phyloP scores from a whole-genome alignment of 1,140 invertebrate genomes.

The Matsumurasca onukii region DNA sequence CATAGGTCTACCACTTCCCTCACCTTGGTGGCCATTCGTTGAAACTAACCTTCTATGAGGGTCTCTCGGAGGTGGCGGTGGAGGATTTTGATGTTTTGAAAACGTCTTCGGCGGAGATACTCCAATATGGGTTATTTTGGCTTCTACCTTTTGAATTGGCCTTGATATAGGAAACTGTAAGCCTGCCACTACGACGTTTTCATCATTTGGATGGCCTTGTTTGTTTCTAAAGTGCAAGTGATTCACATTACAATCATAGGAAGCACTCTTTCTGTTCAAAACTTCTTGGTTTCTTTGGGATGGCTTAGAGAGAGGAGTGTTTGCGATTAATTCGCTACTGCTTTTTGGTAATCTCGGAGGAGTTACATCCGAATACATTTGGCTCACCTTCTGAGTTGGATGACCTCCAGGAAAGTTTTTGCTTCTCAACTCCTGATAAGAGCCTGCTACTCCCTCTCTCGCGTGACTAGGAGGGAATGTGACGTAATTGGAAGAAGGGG shows the following conservation, averaged over 20 bases:
- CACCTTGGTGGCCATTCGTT: constrained; percentile 47
- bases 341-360: constrained; percentile 28
- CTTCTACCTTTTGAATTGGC: not conserved
- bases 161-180: constrained; percentile 27
- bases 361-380: constrained; percentile 21
- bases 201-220: constrained; percentile 17
- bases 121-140: constrained; percentile 8
- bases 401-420: not conserved
- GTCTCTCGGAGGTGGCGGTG: constrained; percentile 69
- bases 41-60: constrained; percentile 56
- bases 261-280: constrained; percentile 37
- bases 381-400: not conserved
- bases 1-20: constrained; percentile 47
- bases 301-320: not conserved
- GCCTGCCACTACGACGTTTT: constrained; percentile 14
- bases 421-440: constrained; percentile 25
- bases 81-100: constrained; percentile 52
- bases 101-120: not conserved
- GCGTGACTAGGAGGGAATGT: constrained; percentile 27
- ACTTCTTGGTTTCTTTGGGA: constrained; percentile 15
- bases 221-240: not conserved
- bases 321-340: not conserved
- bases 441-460: constrained; percentile 27
- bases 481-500: constrained; percentile 27
- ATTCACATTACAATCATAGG: constrained; percentile 42